A percentile compares a stretch with the other conserved stretches of the same genome.
Conservation (phyloP, 2,113 vertebrate species). For the Herpailurus yagouaroundi region DNA sequence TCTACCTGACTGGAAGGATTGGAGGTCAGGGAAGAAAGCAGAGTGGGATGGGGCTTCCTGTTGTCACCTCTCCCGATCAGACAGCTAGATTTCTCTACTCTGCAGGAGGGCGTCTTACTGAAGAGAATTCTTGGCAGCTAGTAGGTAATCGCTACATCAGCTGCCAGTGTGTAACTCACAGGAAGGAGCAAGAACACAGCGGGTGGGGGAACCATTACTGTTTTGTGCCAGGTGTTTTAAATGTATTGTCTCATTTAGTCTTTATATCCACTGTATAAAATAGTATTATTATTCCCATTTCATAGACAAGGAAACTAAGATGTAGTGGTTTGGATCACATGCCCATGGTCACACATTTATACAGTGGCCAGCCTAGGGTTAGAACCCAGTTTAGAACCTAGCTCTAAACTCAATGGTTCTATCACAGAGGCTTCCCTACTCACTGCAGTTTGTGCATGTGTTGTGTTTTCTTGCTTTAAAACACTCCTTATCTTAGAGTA, state of each 20-base stretch:
- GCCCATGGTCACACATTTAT: background rate
- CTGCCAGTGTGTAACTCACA: background rate
- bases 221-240: background rate
- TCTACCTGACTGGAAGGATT: background rate
- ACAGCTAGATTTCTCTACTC: background rate
- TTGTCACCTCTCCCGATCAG: background rate
- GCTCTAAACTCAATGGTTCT: background rate
- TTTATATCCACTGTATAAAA: background rate
- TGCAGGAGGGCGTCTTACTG: background rate
- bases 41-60: background rate
- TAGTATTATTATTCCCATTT: background rate
- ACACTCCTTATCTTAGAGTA: background rate
- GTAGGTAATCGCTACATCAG: background rate
- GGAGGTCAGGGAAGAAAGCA: background rate
- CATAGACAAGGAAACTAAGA: background rate
- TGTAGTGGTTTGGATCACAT: background rate
- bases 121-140: constrained; percentile 35
- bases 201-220: background rate
- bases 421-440: background rate
- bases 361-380: background rate
- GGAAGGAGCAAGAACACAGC: background rate
- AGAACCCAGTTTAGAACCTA: background rate
- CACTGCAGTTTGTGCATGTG: background rate
- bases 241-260: background rate
- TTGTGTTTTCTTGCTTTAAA: background rate